A percentile compares a stretch with the other conserved stretches of the same genome.
These are phyloP conservation scores for Panthera tigris DNA, from an alignment of 2,113 vertebrate species.

Conservation along the genomic window DNA sequence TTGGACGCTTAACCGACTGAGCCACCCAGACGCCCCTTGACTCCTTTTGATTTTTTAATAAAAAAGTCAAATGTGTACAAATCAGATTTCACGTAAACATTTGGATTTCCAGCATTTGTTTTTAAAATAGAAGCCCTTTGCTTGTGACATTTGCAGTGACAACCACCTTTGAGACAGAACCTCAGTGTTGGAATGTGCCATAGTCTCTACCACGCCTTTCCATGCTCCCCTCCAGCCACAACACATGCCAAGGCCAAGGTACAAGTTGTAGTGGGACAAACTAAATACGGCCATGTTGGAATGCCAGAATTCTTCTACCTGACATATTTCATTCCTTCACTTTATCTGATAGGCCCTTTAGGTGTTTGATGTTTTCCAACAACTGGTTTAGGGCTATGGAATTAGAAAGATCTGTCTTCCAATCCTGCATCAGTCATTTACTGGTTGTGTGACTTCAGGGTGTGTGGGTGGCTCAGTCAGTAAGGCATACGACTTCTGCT, in stretches of 20 bases:
- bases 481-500: too few species aligned
- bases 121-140: not conserved
- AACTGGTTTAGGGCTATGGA: not conserved
- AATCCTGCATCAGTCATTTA: not conserved
- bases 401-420: not conserved
- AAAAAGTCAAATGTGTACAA: not conserved
- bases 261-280: too few species aligned
- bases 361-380: not conserved
- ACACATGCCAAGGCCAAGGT: not conserved
- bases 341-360: not conserved
- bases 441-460: too few species aligned
- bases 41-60: not conserved
- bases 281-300: not conserved
- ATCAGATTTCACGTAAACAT: not conserved
- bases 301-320: not conserved
- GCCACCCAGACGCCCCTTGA: too few species aligned
- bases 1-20: too few species aligned
- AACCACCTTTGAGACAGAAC: not conserved
- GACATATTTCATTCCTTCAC: not conserved
- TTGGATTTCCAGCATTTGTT: not conserved
- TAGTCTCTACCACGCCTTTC: too few species aligned
- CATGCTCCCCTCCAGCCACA: accelerated
- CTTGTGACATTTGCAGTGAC: not conserved
- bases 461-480: too few species aligned
- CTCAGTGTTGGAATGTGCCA: not conserved